phyloP scores from a whole-genome alignment of 2,888 invertebrate species.

The Dorcus parallelipipedus region DNA sequence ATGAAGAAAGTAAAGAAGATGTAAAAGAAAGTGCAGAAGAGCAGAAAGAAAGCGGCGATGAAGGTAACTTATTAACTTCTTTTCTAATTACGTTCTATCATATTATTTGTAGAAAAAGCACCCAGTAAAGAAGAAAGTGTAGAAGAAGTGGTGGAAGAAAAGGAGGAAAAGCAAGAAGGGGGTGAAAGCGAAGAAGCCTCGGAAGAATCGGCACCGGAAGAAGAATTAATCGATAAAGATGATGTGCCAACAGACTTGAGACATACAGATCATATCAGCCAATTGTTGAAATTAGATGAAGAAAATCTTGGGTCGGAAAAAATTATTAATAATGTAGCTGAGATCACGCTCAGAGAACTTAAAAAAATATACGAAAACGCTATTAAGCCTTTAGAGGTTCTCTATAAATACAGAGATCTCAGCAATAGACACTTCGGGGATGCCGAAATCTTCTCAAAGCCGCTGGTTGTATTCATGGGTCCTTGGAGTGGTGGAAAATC shows the following conservation, averaged over 20 bases:
- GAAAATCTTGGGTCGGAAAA: conserved; percentile 69
- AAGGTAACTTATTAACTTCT: neutral
- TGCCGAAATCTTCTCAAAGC: conserved; percentile 92
- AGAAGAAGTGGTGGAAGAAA: conserved; percentile 20
- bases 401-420: conserved; percentile 88
- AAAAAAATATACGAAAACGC: conserved; percentile 83
- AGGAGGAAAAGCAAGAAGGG: conserved; percentile 2
- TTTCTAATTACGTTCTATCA: conserved; percentile 14
- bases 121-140: conserved; percentile 51
- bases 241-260: conserved; percentile 75
- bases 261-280: conserved; percentile 74
- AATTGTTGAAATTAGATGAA: conserved; percentile 75
- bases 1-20: conserved; percentile 13
- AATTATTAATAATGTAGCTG: conserved; percentile 69
- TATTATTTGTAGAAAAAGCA: conserved; percentile 16
- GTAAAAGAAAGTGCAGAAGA: conserved; percentile 16
- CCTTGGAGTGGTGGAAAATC: conserved; percentile 97
- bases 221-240: conserved; percentile 61
- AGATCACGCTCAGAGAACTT: conserved; percentile 76
- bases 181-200: conserved; percentile 33
- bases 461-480: conserved; percentile 89
- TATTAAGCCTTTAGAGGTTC: conserved; percentile 84
- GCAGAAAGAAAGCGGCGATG: conserved; percentile 25
- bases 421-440: conserved; percentile 91
- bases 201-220: conserved; percentile 52